Evolutionary conservation across 2,113 vertebrate genomes (phyloP), one percentile per base, ranked within the genome.

Genomic region (Etheostoma spectabile): DNA sequence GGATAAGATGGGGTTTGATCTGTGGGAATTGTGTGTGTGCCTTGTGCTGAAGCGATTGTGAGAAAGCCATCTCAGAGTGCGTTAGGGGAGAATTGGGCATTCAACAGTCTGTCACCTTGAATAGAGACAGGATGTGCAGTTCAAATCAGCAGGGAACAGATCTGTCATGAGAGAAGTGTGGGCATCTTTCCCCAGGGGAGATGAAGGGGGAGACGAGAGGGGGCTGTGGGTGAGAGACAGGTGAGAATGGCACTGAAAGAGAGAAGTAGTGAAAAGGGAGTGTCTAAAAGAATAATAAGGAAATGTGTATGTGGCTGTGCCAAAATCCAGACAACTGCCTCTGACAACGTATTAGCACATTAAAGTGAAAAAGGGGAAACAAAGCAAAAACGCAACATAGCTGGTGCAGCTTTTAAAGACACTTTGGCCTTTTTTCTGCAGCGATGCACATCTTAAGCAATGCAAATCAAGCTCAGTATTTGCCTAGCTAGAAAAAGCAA

Each of bases 401-500:
- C 78, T 46, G 57, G 72, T 83, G 59, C 42, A 45, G 80, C 85
- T 91, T 89, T 94, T 86, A 82, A 80, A 88, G 90, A 90, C 85
- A 87, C 90, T 90, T 90, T 84, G 76, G 78, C 68, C 63, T 19
- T 16, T 76, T 87, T 84, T 84, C 77, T 86, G 78, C 75, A 72
- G 72, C 10, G 64, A 75, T 68, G 86, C 90, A 82, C 72, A 85
- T 86, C 83, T 68, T 63, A 83, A 80, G 68, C 71, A 91, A 95
- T 95, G 93, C 93, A 94, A 94, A 95, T 95, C 69, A 87, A 67
- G 5, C 87, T 74, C 77, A 6, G 56, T 81, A 42, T 91, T 92
- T 92, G 83, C 74, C 80, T 68, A 83, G 79, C 68, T 79, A 78
- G 80, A 84, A 87, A 93, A 89, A 93, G 92, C 92, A 89, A 88